Evolutionary conservation across 2,888 invertebrate genomes (phyloP).

Genomic region (Melipona beecheii): DNA sequence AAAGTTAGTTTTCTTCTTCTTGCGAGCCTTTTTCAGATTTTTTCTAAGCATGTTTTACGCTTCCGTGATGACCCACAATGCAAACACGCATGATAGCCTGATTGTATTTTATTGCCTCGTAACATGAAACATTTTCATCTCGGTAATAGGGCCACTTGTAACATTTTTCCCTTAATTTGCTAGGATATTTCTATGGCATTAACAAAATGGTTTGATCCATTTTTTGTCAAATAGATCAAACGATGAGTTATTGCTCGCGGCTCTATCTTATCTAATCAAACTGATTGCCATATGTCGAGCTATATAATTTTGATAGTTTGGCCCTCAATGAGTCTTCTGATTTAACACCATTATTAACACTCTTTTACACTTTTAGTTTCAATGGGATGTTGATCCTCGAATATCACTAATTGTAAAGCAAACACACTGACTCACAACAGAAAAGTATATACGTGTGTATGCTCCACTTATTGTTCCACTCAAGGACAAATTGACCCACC

Average conservation of each 20-base stretch:
- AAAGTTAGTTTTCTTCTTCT: not conserved
- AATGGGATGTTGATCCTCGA: not conserved
- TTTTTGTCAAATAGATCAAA: constrained; percentile 31
- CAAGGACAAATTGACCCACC: constrained; percentile 4
- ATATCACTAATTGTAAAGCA: not conserved
- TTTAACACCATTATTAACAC: not conserved
- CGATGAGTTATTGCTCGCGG: constrained; percentile 15
- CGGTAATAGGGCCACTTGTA: too few species aligned
- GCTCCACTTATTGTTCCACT: not conserved
- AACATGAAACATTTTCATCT: not conserved
- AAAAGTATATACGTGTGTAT: not conserved
- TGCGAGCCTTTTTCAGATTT: not conserved
- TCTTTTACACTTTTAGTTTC: not conserved
- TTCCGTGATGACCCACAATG: constrained; percentile 20
- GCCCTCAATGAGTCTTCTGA: not conserved
- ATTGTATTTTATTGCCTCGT: not conserved
- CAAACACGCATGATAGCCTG: not conserved
- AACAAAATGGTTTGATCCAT: constrained; percentile 5
- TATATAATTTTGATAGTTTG: not conserved
- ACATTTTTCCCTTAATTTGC: not conserved
- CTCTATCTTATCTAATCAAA: constrained; percentile 42
- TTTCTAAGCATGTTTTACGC: not conserved
- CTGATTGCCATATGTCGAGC: constrained; percentile 31
- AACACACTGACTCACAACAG: not conserved
- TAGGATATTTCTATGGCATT: too few species aligned